These are phyloP conservation scores for Dynastes tityus DNA, from an alignment of 2,888 invertebrate genomes.

Conservation along the genomic window DNA sequence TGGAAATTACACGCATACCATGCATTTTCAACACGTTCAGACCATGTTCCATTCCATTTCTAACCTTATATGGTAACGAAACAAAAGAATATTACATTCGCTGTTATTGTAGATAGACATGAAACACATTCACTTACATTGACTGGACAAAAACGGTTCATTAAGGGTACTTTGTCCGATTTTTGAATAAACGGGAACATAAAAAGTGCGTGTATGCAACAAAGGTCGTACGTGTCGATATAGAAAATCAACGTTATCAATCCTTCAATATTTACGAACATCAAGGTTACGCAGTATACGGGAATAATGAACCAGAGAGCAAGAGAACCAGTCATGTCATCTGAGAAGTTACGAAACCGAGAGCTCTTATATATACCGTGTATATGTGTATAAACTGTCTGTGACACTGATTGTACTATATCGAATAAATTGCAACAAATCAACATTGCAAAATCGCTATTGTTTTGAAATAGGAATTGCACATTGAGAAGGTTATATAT, in stretches of 20 bases:
- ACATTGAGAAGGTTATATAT: conserved; percentile 7
- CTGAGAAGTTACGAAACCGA: conserved; percentile 57
- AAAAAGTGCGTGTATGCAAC: conserved; percentile 19
- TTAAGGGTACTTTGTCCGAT: conserved; percentile 7
- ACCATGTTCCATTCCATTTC: not conserved
- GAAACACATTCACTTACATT: conserved; percentile 6
- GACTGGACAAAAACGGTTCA: not conserved
- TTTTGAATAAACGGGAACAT: conserved; percentile 25
- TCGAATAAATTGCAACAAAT: conserved; percentile 56
- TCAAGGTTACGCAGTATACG: conserved; percentile 52
- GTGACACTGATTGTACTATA: conserved; percentile 48
- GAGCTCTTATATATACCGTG: conserved; percentile 50
- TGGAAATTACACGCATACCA: too few relatives aligned
- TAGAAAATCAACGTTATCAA: conserved; percentile 53
- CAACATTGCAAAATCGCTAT: conserved; percentile 56
- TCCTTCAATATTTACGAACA: conserved; percentile 28
- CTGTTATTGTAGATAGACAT: not conserved
- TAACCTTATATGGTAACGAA: conserved; percentile 17
- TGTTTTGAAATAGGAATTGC: conserved; percentile 54
- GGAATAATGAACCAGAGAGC: conserved; percentile 44
- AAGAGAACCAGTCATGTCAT: conserved; percentile 58
- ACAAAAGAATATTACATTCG: conserved; percentile 7
- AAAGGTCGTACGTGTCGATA: conserved; percentile 50
- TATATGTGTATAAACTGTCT: conserved; percentile 40
- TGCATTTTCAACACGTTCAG: too few relatives aligned